phyloP scores from a whole-genome alignment of 92 coral and sea anemone species.

The Zoanthus solanderi region DNA sequence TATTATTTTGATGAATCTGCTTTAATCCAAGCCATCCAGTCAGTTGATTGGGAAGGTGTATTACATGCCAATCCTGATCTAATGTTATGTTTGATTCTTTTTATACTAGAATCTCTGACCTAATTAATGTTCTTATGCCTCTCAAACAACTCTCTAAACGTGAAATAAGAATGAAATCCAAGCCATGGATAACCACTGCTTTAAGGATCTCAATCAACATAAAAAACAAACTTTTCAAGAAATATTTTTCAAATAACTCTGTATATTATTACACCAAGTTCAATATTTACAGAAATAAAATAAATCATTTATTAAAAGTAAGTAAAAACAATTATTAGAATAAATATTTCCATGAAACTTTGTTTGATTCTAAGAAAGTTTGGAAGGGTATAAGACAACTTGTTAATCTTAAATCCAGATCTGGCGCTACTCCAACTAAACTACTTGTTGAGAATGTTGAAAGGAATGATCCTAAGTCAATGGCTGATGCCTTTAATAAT shows the following conservation, averaged over 20 bases:
- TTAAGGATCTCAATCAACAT: neutral
- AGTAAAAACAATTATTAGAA: neutral
- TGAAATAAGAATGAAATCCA: neutral
- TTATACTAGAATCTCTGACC: neutral
- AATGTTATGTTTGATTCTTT: neutral
- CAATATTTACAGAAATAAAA: neutral
- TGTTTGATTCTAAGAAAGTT: no score
- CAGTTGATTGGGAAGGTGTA: neutral
- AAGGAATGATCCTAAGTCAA: no score
- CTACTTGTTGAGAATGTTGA: no score
- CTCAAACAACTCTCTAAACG: neutral
- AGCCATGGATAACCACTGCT: neutral
- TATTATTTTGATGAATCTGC: neutral
- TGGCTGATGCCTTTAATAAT: no score
- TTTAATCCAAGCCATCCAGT: neutral
- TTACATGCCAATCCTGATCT: constrained; percentile 28
- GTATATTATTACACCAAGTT: neutral
- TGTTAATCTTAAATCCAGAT: no score
- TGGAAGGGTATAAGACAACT: no score
- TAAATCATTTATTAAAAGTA: neutral
- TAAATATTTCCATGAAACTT: neutral
- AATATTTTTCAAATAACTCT: neutral
- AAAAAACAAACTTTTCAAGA: neutral
- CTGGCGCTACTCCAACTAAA: no score
- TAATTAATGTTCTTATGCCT: neutral